Percentiles rank a stretch among this genome's conserved stretches.
Conservation (phyloP, 2,888 invertebrate species). For the Polyommatus icarus region DNA sequence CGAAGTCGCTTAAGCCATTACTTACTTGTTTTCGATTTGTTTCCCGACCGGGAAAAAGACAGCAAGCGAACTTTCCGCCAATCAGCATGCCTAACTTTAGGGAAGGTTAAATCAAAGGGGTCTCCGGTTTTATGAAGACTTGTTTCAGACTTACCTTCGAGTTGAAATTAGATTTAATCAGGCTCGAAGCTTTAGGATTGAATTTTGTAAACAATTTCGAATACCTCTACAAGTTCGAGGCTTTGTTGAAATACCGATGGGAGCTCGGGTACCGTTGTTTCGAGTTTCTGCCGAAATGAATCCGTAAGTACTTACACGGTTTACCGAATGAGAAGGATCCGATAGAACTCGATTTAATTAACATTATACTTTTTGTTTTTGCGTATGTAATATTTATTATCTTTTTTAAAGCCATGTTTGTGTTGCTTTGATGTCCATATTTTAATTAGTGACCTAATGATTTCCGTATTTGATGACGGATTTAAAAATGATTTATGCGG, state of each 20-base stretch:
- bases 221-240: constrained; percentile 78
- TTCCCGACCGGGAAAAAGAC: constrained; percentile 70
- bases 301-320: constrained; percentile 68
- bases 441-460: not conserved
- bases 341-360: constrained; percentile 65
- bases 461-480: not conserved
- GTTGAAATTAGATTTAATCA: constrained; percentile 81
- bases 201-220: constrained; percentile 80
- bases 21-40: constrained; percentile 77
- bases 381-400: constrained; percentile 24
- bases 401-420: constrained; percentile 32
- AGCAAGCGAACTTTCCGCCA: constrained; percentile 75
- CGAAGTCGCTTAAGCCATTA: constrained; percentile 73
- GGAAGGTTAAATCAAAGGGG: constrained; percentile 80
- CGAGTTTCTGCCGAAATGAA: constrained; percentile 77
- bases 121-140: constrained; percentile 80
- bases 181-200: constrained; percentile 79
- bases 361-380: constrained; percentile 52
- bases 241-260: constrained; percentile 79
- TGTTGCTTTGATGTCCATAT: constrained; percentile 17
- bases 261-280: constrained; percentile 73
- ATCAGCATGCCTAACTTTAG: constrained; percentile 74
- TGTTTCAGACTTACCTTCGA: constrained; percentile 80
- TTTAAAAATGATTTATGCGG: not conserved
- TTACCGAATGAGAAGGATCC: constrained; percentile 62